Percentiles rank a stretch among this genome's conserved stretches.
phyloP scores from a whole-genome alignment of 2,888 invertebrate species.

The Endotricha flammealis region DNA sequence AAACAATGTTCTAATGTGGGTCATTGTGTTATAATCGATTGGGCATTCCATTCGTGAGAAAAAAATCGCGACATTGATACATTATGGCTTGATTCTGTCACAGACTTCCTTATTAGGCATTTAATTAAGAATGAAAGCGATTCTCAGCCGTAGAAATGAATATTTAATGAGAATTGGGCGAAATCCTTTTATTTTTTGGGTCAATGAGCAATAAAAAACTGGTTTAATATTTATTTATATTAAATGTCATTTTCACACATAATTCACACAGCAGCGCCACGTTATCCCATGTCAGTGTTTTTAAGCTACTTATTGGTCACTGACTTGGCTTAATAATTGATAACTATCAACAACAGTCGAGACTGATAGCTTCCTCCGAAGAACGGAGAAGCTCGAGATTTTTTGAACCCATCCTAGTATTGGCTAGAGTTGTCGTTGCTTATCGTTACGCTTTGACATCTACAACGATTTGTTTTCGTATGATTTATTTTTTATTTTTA shows the following conservation, averaged over 20 bases:
- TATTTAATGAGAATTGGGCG: constrained; percentile 4
- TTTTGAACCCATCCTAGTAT: too few relatives aligned
- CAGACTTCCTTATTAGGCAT: constrained; percentile 2
- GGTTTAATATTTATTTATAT: too few relatives aligned
- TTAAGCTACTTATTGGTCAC: too few relatives aligned
- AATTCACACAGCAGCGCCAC: too few relatives aligned
- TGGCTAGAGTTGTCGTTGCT: too few relatives aligned
- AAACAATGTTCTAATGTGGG: constrained; percentile 5
- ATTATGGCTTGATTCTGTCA: neutral
- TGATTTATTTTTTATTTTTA: neutral
- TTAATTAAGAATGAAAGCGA: neutral
- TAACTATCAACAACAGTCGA: too few relatives aligned
- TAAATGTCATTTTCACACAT: too few relatives aligned
- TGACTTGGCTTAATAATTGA: too few relatives aligned
- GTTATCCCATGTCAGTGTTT: too few relatives aligned
- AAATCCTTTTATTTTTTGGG: constrained; percentile 15
- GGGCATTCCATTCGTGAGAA: neutral
- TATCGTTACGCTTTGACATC: too few relatives aligned
- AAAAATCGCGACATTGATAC: neutral
- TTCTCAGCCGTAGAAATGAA: constrained; percentile 1
- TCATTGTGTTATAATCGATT: neutral
- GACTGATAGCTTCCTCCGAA: too few relatives aligned
- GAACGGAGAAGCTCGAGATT: too few relatives aligned
- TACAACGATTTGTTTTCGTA: neutral
- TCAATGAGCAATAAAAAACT: constrained; percentile 34